Evolutionary conservation across 2,888 invertebrate species (phyloP).

Genomic region (Apoda limacodes): DNA sequence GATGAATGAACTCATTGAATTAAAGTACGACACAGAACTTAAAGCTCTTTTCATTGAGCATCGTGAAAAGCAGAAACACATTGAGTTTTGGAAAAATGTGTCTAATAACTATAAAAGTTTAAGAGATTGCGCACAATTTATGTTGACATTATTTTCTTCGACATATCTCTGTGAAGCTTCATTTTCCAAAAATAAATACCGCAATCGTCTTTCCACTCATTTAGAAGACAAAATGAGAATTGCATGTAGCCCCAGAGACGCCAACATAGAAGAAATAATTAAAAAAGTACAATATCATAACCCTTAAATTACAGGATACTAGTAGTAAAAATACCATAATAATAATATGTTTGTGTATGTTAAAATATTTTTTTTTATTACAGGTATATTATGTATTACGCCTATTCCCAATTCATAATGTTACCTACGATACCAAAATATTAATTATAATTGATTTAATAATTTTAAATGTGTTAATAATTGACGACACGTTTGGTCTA

Average conservation of each 20-base stretch:
- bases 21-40: too few relatives aligned
- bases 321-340: too few relatives aligned
- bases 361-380: too few relatives aligned
- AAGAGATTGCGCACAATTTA: slow-evolving; percentile 12
- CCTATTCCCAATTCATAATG: too few relatives aligned
- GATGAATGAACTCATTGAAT: too few relatives aligned
- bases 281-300: slow-evolving; percentile 12
- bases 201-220: slow-evolving; percentile 13
- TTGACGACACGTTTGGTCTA: too few relatives aligned
- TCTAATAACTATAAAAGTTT: slow-evolving; percentile 12
- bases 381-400: too few relatives aligned
- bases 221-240: slow-evolving; percentile 14
- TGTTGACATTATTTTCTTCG: slow-evolving; percentile 11
- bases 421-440: too few relatives aligned
- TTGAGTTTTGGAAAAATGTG: slow-evolving; percentile 10
- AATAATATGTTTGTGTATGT: too few relatives aligned
- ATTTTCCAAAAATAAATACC: slow-evolving; percentile 16
- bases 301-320: slow-evolving; percentile 5
- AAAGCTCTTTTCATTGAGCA: too few relatives aligned
- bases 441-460: too few relatives aligned
- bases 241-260: slow-evolving; percentile 13
- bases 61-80: slow-evolving; percentile 6
- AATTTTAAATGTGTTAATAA: too few relatives aligned
- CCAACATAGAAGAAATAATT: slow-evolving; percentile 17
- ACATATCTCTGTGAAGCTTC: slow-evolving; percentile 12